Evolutionary conservation across 2,888 invertebrate genomes (phyloP), one percentile per base, ranked within the genome.

Genomic region (Coelopa pilipes): DNA sequence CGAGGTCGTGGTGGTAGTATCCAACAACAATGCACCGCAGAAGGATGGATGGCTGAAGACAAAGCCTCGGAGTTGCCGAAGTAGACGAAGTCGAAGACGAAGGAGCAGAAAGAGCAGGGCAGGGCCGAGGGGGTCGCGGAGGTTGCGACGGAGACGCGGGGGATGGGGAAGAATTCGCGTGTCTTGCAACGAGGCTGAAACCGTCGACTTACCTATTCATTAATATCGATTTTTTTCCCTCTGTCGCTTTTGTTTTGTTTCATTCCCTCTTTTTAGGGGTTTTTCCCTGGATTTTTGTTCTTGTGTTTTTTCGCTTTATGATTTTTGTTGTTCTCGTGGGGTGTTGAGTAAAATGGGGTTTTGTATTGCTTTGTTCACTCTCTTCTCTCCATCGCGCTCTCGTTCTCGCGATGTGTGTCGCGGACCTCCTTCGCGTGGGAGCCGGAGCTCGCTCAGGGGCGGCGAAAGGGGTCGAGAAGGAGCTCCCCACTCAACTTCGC

Each of bases 221-320:
- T 74, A 60, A 67, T 66, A 74, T 75, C 72, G 74, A 75, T 75
- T 75, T 75, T 70, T 67, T 68, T 19, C n/a, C 12, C 19, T 53
- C 10, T 53, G 17, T 10, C 59, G 24, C 13, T 46, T 59, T 70
- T 70, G 34, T 65, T 65, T 65, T 66, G 15, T 62, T 17, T 69
- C 4, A 34, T 34, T 34, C 34, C 34, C n/a, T 50, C 17, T 63
- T 63, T 70, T 62, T 62, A 49, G 50, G 62, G 24, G 71, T 17
- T 45, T 70, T 72, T 34, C 10, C 24, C 24, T 66, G 49, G 47
- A 4, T 17, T 68, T 57, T 53, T 69, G 19, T 57, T 72, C 72
- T 65, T 21, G 24, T 49, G 17, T 34, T 72, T 50, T 46, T 70
- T 50, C 15, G 46, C 34, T 19, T 19, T 65, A 65, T 46, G 46